Evolutionary conservation across 2,888 invertebrate genomes (phyloP), one percentile per base, ranked within the genome.

Genomic region (Dinocampus coccinellae): DNA sequence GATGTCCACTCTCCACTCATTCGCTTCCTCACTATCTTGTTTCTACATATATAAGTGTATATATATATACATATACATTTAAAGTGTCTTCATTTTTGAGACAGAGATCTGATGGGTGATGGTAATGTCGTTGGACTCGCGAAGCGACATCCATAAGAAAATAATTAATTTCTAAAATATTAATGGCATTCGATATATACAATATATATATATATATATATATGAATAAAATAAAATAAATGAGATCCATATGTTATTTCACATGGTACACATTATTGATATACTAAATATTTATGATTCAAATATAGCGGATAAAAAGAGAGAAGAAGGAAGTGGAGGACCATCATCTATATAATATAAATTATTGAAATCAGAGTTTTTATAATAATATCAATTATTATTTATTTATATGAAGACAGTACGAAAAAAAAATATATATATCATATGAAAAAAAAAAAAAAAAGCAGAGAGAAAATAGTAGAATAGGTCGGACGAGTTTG

Each of bases 1-100:
- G 61, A 64, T 57, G 69, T 62, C 69, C 73, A 61, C 71, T n/a
- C 66, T 67, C 29, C 69, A 73, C 77, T 73, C 72, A 73, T 79
- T 73, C 74, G 76, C 72, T 76, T 75, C 72, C 77, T 29, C 29
- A 29, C 29, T 65, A 62, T 64, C 69, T 70, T 67, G 63, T 69
- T 47, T 47, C 16, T n/a, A 16, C 9, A 47, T 29, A 29, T 7
- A 29, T 3, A 4, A 4, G 29, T n/a, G 7, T 36, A 36, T 47
- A 20, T 73, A 73, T 71, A 65, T 61, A 29, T 7, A 7, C 29
- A 29, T 4, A 29, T 29, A 7, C 29, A 29, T 7, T 29, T 29
- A 29, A n/a, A n/a, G n/a, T n/a, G n/a, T 73, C 70, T 72, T 68
- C 73, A 70, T 73, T 70, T 20, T 65, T 42, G 11, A 52, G 39